Evolutionary conservation across 2,797 vertebrate species (phyloP), one percentile per base, ranked within the genome.

Genomic region (Eremophila alpestris): DNA sequence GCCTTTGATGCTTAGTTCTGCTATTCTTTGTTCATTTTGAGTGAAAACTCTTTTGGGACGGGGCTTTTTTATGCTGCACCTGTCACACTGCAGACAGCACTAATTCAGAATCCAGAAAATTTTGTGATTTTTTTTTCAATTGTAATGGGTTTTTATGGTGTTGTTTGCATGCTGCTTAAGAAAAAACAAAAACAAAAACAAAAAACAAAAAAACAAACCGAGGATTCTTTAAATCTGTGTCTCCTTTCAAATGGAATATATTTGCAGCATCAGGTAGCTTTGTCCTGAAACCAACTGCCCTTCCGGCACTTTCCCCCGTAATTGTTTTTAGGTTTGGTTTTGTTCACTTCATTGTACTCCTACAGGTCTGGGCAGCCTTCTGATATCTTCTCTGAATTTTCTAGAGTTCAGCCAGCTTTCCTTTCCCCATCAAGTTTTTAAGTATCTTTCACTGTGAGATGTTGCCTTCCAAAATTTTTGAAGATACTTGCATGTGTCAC

Each of bases 401-500:
- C 45, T 65, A 46, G 30, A 55, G 48, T 73, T 94, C 59, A 90
- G 23, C 27, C 70, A 54, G 24, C 16, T 88, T 91, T 69, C 9
- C 24, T 91, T 91, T 93, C 23, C 9, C 10, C 13, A 9, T 75
- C 43, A 86, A 34, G 32, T 36, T 38, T 32, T 83, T 71, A 34
- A n/a, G 29, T 65, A 46, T 60, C 86, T 64, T 71, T 76, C 36
- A 52, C 32, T 82, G 46, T 64, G 38, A 87, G 38, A n/a, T 80
- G 38, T 41, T 93, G 89, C 32, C 49, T 87, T 87, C 56, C 55
- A 81, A 81, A 93, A 81, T 51, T 68, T 92, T 86, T 77, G 54
- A 85, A 93, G 91, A 74, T 62, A 40, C 32, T 81, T 81, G 59
- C 52, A 55, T 93, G 73, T 96, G 65, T 91, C 76, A 94, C 80